Conservation (phyloP, 2,888 invertebrate species). For the Phyto melanocephala region DNA sequence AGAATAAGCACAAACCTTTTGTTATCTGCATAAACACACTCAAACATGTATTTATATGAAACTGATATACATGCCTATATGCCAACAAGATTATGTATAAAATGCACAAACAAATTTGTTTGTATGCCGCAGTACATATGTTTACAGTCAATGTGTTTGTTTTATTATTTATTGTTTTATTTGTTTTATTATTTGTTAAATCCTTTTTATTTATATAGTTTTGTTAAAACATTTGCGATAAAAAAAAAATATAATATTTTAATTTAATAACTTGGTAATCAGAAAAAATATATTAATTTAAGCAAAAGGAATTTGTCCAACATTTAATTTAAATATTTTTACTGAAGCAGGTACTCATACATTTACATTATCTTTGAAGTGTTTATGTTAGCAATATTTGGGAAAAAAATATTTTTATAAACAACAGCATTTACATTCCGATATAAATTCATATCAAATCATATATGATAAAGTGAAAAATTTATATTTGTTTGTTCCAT, state of each 20-base stretch:
- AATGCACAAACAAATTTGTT: too few relatives aligned
- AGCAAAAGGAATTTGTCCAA: background rate
- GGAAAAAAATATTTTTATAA: too few relatives aligned
- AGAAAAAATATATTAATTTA: too few relatives aligned
- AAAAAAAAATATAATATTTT: too few relatives aligned
- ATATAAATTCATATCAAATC: too few relatives aligned
- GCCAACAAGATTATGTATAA: too few relatives aligned
- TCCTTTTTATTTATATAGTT: background rate
- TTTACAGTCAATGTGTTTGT: conserved; percentile 31
- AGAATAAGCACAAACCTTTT: background rate
- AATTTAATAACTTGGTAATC: too few relatives aligned
- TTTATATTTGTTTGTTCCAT: too few relatives aligned
- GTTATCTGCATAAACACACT: background rate
- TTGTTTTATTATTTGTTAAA: conserved; percentile 54
- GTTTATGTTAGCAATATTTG: background rate
- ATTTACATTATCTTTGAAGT: background rate
- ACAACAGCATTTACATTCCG: too few relatives aligned
- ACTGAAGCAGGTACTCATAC: background rate
- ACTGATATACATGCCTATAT: background rate
- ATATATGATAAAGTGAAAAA: too few relatives aligned
- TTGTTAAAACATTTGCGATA: too few relatives aligned
- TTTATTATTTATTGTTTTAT: conserved; percentile 58
- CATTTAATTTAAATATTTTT: background rate
- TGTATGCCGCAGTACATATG: background rate
- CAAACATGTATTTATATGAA: background rate